Conservation (phyloP, 2,888 invertebrate species). For the Netelia melanura region DNA sequence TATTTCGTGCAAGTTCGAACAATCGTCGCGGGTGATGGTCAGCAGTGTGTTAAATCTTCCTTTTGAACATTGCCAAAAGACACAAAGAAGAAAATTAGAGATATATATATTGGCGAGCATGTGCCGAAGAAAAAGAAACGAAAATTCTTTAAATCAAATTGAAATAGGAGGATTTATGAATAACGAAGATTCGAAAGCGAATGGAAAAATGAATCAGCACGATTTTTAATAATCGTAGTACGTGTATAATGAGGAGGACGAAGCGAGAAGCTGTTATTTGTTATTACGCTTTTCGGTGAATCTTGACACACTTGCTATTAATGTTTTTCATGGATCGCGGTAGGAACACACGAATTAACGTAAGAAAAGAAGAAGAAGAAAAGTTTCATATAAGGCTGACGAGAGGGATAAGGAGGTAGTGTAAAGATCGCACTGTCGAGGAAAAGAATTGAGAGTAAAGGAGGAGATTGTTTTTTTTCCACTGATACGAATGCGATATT, state of each 20-base stretch:
- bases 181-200: too few relatives aligned
- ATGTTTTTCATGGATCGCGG: conserved; percentile 36
- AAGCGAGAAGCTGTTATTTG: conserved; percentile 5
- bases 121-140: too few relatives aligned
- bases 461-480: conserved; percentile 31
- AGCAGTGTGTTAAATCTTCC: conserved; percentile 17
- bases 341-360: conserved; percentile 26
- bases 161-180: too few relatives aligned
- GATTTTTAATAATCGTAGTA: neutral
- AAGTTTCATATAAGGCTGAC: conserved; percentile 49
- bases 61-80: conserved; percentile 29
- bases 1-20: conserved; percentile 27
- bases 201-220: too few relatives aligned
- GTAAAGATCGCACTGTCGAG: neutral
- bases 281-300: conserved; percentile 19
- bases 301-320: conserved; percentile 29
- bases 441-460: neutral
- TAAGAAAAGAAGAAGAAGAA: conserved; percentile 6
- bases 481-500: conserved; percentile 46
- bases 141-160: too few relatives aligned
- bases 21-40: conserved; percentile 3
- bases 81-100: neutral
- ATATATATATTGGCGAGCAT: too few relatives aligned
- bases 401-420: neutral
- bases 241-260: neutral